A percentile compares a stretch with the other conserved stretches of the same genome.
These are phyloP conservation scores for Daubentonia madagascariensis DNA, from an alignment of 2,113 vertebrate genomes.

Conservation along the genomic window DNA sequence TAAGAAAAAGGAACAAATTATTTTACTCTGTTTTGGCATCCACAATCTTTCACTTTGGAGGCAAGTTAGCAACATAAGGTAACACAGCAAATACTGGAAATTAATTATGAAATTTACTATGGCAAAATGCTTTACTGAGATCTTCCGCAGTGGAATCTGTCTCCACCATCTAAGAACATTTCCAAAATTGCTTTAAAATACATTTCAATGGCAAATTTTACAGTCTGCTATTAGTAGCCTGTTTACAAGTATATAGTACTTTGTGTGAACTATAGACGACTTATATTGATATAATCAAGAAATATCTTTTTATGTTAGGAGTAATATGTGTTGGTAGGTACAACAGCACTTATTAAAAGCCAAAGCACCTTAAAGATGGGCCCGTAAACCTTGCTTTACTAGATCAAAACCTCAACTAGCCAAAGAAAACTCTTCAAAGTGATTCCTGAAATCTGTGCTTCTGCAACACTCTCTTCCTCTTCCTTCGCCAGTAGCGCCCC, in stretches of 20 bases:
- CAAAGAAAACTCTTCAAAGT: constrained; percentile 40
- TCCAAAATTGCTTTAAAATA: constrained; percentile 52
- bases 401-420: not conserved
- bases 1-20: not conserved
- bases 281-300: constrained; percentile 20
- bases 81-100: constrained; percentile 21
- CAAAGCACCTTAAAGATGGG: constrained; percentile 39
- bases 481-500: not conserved
- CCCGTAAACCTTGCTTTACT: not conserved
- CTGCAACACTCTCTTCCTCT: not conserved
- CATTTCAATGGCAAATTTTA: constrained; percentile 56
- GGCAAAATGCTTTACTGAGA: constrained; percentile 46
- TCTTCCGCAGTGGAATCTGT: not conserved
- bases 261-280: constrained; percentile 26
- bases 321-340: constrained; percentile 19
- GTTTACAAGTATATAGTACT: constrained; percentile 46
- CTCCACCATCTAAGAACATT: constrained; percentile 43
- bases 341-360: constrained; percentile 19
- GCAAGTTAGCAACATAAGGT: constrained; percentile 5
- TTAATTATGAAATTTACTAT: not conserved
- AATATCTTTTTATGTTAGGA: not conserved
- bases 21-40: not conserved
- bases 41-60: constrained; percentile 40
- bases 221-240: constrained; percentile 16
- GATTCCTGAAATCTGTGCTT: constrained; percentile 1